These are phyloP conservation scores for Netelia fuscicornis DNA, from an alignment of 2,888 invertebrate species.

Conservation along the genomic window DNA sequence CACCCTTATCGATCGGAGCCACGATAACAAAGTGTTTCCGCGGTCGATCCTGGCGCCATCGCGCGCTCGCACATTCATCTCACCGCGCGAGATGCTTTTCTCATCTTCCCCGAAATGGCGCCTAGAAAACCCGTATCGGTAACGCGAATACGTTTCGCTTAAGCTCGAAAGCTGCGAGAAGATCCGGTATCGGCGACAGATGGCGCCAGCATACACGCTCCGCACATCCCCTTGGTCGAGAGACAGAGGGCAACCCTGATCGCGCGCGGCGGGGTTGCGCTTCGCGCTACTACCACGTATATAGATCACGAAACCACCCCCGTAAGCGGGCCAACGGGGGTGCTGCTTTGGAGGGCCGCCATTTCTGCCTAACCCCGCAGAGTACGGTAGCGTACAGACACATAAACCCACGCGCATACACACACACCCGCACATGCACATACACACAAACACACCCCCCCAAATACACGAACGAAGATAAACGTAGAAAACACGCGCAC, in stretches of 20 bases:
- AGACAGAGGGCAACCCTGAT: constrained; percentile 24
- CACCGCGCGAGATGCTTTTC: neutral
- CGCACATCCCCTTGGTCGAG: constrained; percentile 27
- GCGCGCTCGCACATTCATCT: neutral
- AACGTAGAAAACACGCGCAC: neutral
- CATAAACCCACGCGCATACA: neutral
- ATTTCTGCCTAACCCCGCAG: constrained; percentile 80
- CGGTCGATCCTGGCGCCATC: neutral
- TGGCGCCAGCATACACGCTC: constrained; percentile 38
- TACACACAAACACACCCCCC: neutral
- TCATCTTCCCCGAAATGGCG: neutral
- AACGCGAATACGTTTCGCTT: neutral
- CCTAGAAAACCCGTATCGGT: neutral
- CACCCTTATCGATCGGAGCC: constrained; percentile 44
- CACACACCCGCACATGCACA: neutral
- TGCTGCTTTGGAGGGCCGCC: constrained; percentile 80
- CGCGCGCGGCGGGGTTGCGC: constrained; percentile 57
- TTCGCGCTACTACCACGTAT: constrained; percentile 1
- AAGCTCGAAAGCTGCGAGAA: neutral
- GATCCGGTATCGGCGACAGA: constrained; percentile 30
- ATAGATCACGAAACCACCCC: constrained; percentile 72
- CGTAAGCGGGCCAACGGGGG: constrained; percentile 73
- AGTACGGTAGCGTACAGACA: constrained; percentile 35
- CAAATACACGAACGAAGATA: neutral
- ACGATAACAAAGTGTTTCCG: constrained; percentile 5